Conservation (phyloP, 2,113 vertebrate genomes). For the Brachyhypopomus occidentalis region DNA sequence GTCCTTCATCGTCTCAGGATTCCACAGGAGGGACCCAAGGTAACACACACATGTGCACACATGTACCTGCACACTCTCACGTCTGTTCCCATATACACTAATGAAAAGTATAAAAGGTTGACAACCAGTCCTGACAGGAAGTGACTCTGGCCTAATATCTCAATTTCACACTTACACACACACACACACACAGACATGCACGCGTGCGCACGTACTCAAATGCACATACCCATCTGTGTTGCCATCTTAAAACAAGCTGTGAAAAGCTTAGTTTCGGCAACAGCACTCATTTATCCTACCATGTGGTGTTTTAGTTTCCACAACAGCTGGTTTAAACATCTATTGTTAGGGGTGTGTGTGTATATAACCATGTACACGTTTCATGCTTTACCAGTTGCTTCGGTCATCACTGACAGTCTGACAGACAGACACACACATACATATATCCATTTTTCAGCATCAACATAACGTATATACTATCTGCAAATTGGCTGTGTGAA, state of each 20-base stretch:
- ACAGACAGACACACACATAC: not conserved
- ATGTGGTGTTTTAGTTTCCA: too few species aligned
- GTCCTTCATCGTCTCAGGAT: conserved; percentile 88
- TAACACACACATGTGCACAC: conserved; percentile 60
- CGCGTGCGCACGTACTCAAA: too few species aligned
- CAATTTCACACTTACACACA: too few species aligned
- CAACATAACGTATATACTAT: not conserved
- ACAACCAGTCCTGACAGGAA: not conserved
- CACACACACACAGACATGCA: too few species aligned
- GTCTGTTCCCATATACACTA: not conserved
- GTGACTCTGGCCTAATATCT: too few species aligned
- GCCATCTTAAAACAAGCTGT: too few species aligned
- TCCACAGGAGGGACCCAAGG: conserved; percentile 82
- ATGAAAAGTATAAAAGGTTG: not conserved
- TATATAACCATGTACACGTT: not conserved
- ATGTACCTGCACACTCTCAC: conserved; percentile 13
- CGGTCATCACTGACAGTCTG: not conserved
- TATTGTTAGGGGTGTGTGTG: too few species aligned
- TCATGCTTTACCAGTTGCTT: not conserved
- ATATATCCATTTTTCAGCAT: not conserved
- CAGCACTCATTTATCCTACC: too few species aligned
- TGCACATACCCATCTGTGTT: too few species aligned
- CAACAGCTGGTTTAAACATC: too few species aligned
- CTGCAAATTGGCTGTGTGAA: not conserved
- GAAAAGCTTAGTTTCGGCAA: too few species aligned